Percentiles rank a stretch among this genome's conserved stretches.
These are phyloP conservation scores for Rhabdomys pumilio DNA, from an alignment of 2,797 vertebrate genomes.

Conservation along the genomic window DNA sequence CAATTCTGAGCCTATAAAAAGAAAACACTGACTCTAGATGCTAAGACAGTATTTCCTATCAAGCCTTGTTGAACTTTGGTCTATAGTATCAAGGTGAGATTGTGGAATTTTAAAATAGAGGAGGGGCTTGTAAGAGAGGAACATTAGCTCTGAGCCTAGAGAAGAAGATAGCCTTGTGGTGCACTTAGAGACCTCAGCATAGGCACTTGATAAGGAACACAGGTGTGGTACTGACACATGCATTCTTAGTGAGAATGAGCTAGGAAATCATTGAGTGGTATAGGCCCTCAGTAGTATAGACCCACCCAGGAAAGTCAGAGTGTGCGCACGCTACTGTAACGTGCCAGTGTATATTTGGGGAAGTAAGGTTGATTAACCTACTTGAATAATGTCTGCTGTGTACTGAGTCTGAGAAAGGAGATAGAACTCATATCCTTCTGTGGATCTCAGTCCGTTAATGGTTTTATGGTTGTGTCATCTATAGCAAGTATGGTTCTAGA, in stretches of 20 bases:
- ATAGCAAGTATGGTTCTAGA: background rate
- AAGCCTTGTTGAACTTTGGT: constrained; percentile 18
- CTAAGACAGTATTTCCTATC: constrained; percentile 32
- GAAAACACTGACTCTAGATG: constrained; percentile 12
- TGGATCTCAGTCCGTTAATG: background rate
- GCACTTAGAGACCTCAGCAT: background rate
- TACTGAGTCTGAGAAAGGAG: background rate
- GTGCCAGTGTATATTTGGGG: background rate
- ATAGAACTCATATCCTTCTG: background rate
- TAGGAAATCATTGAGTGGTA: background rate
- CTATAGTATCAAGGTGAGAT: background rate
- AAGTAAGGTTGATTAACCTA: background rate
- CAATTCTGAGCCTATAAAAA: background rate
- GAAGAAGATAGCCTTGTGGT: background rate
- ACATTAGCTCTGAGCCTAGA: background rate
- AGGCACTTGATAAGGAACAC: constrained; percentile 40
- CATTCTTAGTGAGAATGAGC: background rate
- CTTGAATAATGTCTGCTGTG: background rate
- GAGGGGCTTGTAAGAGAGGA: background rate
- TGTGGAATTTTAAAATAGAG: constrained; percentile 19
- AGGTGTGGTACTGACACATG: background rate
- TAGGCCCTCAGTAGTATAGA: background rate
- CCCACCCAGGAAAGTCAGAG: background rate
- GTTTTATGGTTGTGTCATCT: background rate
- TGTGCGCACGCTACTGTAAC: background rate